phyloP scores from a whole-genome alignment of 2,113 vertebrate genomes.

The Maccullochella peelii region DNA sequence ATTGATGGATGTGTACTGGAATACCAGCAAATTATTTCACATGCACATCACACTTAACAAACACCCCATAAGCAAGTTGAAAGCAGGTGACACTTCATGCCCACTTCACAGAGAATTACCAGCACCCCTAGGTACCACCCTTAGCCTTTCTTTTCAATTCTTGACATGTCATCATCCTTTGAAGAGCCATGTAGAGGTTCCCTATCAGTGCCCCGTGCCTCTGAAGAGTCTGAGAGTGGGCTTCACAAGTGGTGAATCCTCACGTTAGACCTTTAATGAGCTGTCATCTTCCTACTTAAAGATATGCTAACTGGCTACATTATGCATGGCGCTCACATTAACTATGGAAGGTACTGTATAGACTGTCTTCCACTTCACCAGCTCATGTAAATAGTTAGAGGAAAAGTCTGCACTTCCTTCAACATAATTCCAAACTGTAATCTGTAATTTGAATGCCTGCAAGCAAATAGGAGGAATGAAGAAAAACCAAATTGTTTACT shows the following conservation, averaged over 20 bases:
- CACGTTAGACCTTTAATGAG: conserved; percentile 78
- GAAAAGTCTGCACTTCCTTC: background rate
- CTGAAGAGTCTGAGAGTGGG: conserved; percentile 62
- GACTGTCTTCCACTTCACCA: conserved; percentile 16
- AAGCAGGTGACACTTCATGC: conserved; percentile 34
- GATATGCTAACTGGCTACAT: conserved; percentile 69
- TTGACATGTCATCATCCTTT: conserved; percentile 68
- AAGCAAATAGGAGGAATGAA: background rate
- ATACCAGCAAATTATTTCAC: conserved; percentile 3
- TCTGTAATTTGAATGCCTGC: conserved; percentile 11
- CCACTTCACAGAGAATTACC: conserved; percentile 49
- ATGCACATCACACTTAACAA: conserved; percentile 16
- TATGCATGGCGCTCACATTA: conserved; percentile 56
- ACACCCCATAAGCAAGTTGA: conserved; percentile 1
- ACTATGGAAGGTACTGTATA: background rate
- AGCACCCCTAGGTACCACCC: conserved; percentile 26
- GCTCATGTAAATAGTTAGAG: conserved; percentile 11
- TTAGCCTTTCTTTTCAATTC: conserved; percentile 61
- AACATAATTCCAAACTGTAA: conserved; percentile 2
- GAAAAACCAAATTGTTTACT: background rate
- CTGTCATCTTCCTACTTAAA: conserved; percentile 68
- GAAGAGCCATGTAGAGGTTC: conserved; percentile 58
- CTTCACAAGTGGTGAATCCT: conserved; percentile 66
- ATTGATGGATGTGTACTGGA: background rate
- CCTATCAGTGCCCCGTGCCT: conserved; percentile 48